Base-by-base conservation (phyloP, 2,113 vertebrate species). In the Brachypodius melanocephalos region DNA sequence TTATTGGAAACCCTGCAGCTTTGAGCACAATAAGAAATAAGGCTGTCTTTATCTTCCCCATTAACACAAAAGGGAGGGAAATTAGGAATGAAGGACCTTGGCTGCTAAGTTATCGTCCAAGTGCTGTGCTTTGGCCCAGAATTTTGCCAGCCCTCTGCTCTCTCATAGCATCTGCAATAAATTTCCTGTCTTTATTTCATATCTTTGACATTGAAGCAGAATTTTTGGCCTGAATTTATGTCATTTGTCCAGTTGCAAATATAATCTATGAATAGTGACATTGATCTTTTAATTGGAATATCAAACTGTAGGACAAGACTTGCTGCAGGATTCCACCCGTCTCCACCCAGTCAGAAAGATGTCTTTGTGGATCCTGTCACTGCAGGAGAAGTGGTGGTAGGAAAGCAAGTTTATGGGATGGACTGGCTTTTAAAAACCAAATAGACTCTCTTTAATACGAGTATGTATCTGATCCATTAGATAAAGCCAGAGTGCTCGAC, bases 191-290 rank as follows among this genome's bases (percentile, higher is more conserved):
- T 90, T 93, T 18, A 0, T 95, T 96, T 96, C 92, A 92, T 92
- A 79, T 92, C 90, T 95, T 86, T 96, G 97, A 97, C 93, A 89
- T 89, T 97, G 96, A 96, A 85, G 68, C 49, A 66, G 97, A 96
- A 89, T 96, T 97, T 97, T 97, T 97, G 95, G 66, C 95, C 88
- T 94, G 87, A 96, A 96, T 97, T 97, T 80, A 95, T 97, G 92
- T 90, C 80, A 95, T 97, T 97, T 96, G 92, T 81, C 92, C 88
- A 86, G 95, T 78, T 74, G 69, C 91, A 97, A 79, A 93, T 97
- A 95, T 80, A 97, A 87, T 76, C 83, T 92, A 15, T 85, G 93
- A 95, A 89, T 78, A 85, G 87, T 93, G 95, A 89, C 91, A 65
- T 92, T 97, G 90, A 79, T 96, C 69, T 93, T 96, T 92, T 97